These are phyloP conservation scores for Trichogramma dendrolimi DNA, from an alignment of 2,888 invertebrate species.

Conservation along the genomic window DNA sequence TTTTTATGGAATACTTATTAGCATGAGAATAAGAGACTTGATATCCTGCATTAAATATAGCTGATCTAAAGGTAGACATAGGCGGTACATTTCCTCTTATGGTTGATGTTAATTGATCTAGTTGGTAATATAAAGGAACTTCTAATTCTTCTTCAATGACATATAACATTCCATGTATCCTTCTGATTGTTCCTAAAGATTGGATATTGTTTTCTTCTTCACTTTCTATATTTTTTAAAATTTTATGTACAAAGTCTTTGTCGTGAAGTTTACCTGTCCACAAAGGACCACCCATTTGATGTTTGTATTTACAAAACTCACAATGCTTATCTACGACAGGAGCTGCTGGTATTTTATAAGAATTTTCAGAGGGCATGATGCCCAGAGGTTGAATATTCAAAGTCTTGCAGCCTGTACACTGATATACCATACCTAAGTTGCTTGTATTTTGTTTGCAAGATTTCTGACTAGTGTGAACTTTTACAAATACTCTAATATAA, in stretches of 20 bases:
- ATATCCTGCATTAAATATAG: constrained; percentile 83
- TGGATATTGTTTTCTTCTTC: constrained; percentile 52
- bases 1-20: constrained; percentile 83
- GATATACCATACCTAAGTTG: constrained; percentile 82
- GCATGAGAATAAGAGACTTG: constrained; percentile 90
- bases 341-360: constrained; percentile 64
- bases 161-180: constrained; percentile 76
- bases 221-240: constrained; percentile 53
- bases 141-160: constrained; percentile 84
- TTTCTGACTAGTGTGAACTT: constrained; percentile 72
- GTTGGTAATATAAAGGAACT: constrained; percentile 80
- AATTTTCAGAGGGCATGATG: constrained; percentile 58
- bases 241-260: constrained; percentile 66
- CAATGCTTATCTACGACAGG: constrained; percentile 68
- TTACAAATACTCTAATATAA: constrained; percentile 90
- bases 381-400: constrained; percentile 75
- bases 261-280: constrained; percentile 88
- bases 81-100: constrained; percentile 43
- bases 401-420: constrained; percentile 86
- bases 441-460: constrained; percentile 83
- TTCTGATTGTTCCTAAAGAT: constrained; percentile 69
- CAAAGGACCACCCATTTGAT: constrained; percentile 88
- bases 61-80: constrained; percentile 66
- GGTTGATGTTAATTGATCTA: constrained; percentile 60
- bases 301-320: constrained; percentile 69